phyloP scores from a whole-genome alignment of 2,888 invertebrate genomes.

The Temnothorax rugatulus region DNA sequence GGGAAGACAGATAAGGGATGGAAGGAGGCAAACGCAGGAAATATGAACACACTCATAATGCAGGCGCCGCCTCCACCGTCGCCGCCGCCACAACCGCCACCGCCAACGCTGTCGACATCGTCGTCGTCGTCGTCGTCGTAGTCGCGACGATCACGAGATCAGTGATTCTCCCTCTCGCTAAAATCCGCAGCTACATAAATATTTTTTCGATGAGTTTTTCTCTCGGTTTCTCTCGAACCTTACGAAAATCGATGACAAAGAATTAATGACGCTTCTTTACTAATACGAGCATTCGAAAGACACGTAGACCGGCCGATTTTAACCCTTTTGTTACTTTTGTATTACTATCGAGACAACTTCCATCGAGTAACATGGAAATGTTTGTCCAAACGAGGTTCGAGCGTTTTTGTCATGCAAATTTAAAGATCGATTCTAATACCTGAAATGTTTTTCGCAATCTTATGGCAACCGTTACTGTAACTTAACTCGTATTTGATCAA shows the following conservation, averaged over 20 bases:
- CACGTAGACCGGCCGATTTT: background rate
- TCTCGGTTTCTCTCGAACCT: background rate
- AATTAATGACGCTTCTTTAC: background rate
- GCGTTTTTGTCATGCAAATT: background rate
- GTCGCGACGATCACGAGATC: constrained; percentile 58
- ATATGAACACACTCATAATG: constrained; percentile 84
- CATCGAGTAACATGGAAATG: background rate
- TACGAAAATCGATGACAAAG: background rate
- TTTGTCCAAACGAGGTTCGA: background rate
- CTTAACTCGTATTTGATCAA: background rate
- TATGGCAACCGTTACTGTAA: background rate
- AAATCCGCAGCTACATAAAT: constrained; percentile 22
- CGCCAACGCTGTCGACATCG: constrained; percentile 44
- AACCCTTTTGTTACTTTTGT: background rate
- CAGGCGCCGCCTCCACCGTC: constrained; percentile 72
- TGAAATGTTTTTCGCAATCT: background rate
- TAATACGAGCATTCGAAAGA: background rate
- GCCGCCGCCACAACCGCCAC: background rate
- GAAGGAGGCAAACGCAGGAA: constrained; percentile 80
- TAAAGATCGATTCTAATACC: background rate
- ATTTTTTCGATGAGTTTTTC: constrained; percentile 8
- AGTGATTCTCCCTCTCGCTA: constrained; percentile 63
- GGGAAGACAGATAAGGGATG: constrained; percentile 82
- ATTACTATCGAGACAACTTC: background rate
- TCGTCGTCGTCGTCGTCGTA: constrained; percentile 38